A percentile compares a stretch with the other conserved stretches of the same genome.
Evolutionary conservation across 2,797 vertebrate species (phyloP).

Genomic region (Chloroceryle inda): DNA sequence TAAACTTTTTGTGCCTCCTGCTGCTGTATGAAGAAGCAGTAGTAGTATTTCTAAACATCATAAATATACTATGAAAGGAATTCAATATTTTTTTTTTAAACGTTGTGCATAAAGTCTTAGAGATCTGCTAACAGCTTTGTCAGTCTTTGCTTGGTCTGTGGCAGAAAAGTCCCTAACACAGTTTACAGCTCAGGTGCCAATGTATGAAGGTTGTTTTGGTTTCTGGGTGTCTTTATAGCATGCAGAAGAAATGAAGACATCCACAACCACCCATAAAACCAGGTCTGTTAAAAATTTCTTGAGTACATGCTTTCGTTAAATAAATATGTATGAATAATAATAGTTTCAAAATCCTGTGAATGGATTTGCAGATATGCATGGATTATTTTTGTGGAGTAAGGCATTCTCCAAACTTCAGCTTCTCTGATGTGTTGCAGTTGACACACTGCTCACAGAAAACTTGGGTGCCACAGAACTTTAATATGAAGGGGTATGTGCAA

Average conservation of each 20-base stretch:
- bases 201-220: background rate
- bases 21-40: background rate
- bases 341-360: background rate
- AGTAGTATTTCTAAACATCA: background rate
- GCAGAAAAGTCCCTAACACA: background rate
- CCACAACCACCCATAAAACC: background rate
- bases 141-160: background rate
- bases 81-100: background rate
- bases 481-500: background rate
- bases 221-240: background rate
- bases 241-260: background rate
- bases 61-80: background rate
- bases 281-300: background rate
- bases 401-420: background rate
- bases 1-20: background rate
- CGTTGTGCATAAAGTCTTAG: rapidly evolving
- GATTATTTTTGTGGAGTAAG: background rate
- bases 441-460: background rate
- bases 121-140: background rate
- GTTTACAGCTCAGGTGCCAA: background rate
- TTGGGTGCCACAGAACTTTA: background rate
- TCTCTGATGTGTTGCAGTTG: background rate
- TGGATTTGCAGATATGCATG: background rate
- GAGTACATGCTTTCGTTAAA: background rate
- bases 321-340: background rate